phyloP scores from a whole-genome alignment of 2,888 invertebrate species.

The Yponomeuta plumbellus region DNA sequence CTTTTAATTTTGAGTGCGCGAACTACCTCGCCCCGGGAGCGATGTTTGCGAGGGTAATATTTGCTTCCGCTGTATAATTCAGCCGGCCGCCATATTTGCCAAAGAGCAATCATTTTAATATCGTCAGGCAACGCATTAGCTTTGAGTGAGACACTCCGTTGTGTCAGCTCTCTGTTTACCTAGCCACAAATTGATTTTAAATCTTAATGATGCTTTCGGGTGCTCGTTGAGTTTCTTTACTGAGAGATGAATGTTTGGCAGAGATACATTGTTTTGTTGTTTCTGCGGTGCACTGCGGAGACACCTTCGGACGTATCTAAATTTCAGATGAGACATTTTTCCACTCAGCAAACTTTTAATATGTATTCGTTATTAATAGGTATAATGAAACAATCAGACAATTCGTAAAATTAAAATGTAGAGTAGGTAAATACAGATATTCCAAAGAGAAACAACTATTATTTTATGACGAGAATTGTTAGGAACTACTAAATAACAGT shows the following conservation, averaged over 20 bases:
- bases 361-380: too few relatives aligned
- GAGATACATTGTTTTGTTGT: too few relatives aligned
- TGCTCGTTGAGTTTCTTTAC: background rate
- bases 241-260: background rate
- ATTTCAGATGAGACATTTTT: too few relatives aligned
- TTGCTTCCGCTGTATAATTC: conserved; percentile 79
- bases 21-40: conserved; percentile 77
- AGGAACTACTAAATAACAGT: too few relatives aligned
- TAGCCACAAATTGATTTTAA: conserved; percentile 61
- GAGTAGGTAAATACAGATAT: too few relatives aligned
- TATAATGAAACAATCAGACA: too few relatives aligned
- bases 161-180: conserved; percentile 43
- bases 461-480: too few relatives aligned
- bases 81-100: conserved; percentile 79
- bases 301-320: too few relatives aligned
- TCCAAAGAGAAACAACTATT: too few relatives aligned
- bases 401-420: too few relatives aligned
- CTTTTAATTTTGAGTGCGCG: conserved; percentile 81
- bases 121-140: conserved; percentile 75
- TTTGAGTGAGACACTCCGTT: conserved; percentile 45
- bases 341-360: too few relatives aligned
- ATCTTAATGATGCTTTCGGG: conserved; percentile 38
- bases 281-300: too few relatives aligned
- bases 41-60: conserved; percentile 79
- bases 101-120: conserved; percentile 81